Evolutionary conservation across 2,113 vertebrate genomes (phyloP).

Genomic region (Taxidea taxus): DNA sequence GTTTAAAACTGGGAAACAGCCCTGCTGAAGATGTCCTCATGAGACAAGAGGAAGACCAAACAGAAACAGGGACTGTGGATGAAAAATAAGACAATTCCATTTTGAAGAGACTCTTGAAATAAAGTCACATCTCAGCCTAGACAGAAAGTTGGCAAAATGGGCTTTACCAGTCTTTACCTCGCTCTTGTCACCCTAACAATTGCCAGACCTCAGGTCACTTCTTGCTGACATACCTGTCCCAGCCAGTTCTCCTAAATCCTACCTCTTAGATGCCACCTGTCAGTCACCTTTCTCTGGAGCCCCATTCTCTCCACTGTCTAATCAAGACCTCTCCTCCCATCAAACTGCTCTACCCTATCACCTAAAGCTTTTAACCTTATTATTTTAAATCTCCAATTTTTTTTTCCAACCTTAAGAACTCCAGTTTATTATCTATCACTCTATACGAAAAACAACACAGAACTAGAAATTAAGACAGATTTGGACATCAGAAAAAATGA

Average conservation of each 20-base stretch:
- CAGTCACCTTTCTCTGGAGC: background rate
- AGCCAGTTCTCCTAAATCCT: background rate
- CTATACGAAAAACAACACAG: background rate
- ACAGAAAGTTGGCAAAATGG: background rate
- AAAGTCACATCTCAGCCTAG: background rate
- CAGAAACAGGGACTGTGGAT: background rate
- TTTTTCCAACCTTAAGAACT: background rate
- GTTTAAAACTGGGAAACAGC: background rate
- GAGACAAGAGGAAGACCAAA: background rate
- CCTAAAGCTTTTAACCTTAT: background rate
- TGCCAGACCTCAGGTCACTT: background rate
- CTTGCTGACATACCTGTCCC: background rate
- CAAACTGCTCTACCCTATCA: background rate
- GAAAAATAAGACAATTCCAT: background rate
- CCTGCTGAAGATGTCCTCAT: background rate
- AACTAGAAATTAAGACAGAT: background rate
- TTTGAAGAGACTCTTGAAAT: background rate
- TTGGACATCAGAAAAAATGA: background rate
- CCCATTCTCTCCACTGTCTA: background rate
- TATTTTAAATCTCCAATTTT: background rate
- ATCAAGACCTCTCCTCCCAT: background rate
- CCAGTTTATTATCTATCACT: background rate
- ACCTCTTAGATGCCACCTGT: background rate
- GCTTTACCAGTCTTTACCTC: background rate
- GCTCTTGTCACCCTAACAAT: accelerated